phyloP scores from a whole-genome alignment of 2,113 vertebrate species.

The Cricetomys ansorgei region DNA sequence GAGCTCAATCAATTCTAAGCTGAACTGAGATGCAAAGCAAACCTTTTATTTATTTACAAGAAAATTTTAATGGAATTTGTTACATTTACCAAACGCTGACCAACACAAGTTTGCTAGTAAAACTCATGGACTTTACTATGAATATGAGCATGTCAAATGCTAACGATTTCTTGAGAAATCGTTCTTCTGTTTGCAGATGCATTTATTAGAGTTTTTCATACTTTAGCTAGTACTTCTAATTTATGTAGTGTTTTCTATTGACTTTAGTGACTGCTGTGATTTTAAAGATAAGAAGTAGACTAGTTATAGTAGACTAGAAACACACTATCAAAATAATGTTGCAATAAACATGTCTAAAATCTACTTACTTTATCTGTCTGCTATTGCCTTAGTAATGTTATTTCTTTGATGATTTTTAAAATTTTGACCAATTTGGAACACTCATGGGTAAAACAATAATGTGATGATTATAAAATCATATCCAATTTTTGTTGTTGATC shows the following conservation, averaged over 20 bases:
- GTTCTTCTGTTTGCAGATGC: not conserved
- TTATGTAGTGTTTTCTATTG: not conserved
- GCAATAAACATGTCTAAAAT: not conserved
- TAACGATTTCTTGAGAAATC: not conserved
- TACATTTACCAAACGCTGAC: not conserved
- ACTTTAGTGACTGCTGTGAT: not conserved
- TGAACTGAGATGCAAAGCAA: not conserved
- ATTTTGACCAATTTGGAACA: not conserved
- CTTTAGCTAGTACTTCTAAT: not conserved
- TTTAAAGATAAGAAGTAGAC: not conserved
- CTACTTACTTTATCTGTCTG: rapidly evolving
- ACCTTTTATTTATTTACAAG: not conserved
- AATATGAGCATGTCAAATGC: not conserved
- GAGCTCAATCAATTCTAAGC: not conserved
- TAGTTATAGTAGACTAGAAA: not conserved
- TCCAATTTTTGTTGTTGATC: not conserved
- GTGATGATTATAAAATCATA: not conserved
- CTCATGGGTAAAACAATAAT: not conserved
- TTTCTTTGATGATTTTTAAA: not conserved
- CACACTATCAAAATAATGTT: not conserved
- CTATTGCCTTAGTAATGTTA: not conserved
- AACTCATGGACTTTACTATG: not conserved
- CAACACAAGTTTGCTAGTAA: not conserved
- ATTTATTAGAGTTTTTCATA: conserved; percentile 9
- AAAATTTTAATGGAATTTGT: not conserved